Base-by-base conservation (phyloP, 2,113 vertebrate species). In the Apus apus region DNA sequence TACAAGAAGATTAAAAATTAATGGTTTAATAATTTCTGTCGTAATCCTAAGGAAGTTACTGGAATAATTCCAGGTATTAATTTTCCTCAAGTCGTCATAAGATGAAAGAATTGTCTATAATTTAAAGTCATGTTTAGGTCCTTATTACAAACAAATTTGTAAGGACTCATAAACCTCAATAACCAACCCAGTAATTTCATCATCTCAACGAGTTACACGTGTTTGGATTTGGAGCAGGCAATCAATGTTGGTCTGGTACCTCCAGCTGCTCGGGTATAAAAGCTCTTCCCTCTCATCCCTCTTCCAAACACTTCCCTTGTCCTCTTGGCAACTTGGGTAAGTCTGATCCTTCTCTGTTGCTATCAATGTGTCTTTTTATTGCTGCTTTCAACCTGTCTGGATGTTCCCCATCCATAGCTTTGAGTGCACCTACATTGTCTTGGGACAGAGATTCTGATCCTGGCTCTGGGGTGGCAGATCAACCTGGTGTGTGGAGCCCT, bases 51-150 rank as follows among this genome's bases (percentile, higher is more conserved):
- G n/a, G 89, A 92, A 84, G 67, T 8, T 17, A 23, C 61, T 21
- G 51, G 77, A 91, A 46, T 36, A 71, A 77, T 2, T 2, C 30
- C 15, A 14, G 27, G 23, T 36, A 15, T 66, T 89, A 30, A 76
- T 80, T 73, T 66, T 23, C 26, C 43, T 19, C 22, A 87, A 23
- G 26, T n/a, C 2, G 2, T 53, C 57, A 89, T 27, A 60, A 85
- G 89, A 93, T 96, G 73, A 94, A 95, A 96, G 87, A 91, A 91
- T 94, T 60, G n/a, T 23, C 77, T 14, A 1, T 66, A 70, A 92
- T 78, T 71, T 85, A 30, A 36, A 34, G 27, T 5, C 50, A 46
- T 51, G 61, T 51, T 89, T 58, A 32, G 32, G 32, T 74, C 57
- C 15, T 64, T 25, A 25, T 40, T 76, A 56, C 78, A 78, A 71